These are phyloP conservation scores for Macropus fuliginosus DNA, from an alignment of 2,797 vertebrate genomes.

Conservation along the genomic window DNA sequence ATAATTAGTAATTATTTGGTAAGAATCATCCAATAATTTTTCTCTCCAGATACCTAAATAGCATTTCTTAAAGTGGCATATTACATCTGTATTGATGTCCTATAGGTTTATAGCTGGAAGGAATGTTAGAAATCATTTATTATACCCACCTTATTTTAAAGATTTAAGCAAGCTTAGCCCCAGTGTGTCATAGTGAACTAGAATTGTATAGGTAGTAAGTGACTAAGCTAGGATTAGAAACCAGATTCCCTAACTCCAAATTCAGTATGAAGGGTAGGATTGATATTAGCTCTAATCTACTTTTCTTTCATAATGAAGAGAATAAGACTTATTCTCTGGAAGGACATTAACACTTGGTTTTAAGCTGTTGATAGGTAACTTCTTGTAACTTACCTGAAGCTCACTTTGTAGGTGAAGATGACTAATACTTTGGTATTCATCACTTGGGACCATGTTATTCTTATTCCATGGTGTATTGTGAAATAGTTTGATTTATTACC, in stretches of 20 bases:
- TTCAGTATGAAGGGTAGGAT: neutral
- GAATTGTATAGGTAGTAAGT: neutral
- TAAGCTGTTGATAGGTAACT: neutral
- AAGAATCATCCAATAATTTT: neutral
- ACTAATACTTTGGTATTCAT: neutral
- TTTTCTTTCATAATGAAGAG: neutral
- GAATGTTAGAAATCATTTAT: neutral
- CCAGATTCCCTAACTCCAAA: neutral
- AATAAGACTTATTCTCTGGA: neutral
- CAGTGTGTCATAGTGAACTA: neutral
- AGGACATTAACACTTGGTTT: neutral
- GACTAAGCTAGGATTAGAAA: neutral
- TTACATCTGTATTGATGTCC: neutral
- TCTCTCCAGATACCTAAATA: neutral
- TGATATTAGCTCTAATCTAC: neutral
- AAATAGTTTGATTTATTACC: neutral
- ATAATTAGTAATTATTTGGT: neutral
- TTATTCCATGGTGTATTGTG: neutral
- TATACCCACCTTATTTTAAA: neutral
- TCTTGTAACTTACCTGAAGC: neutral
- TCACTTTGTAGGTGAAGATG: neutral
- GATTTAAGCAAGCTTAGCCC: neutral
- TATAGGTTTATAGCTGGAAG: neutral
- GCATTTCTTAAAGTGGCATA: neutral
- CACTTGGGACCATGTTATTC: neutral